Evolutionary conservation across 2,888 invertebrate genomes (phyloP).

Genomic region (Cerastoderma edule): DNA sequence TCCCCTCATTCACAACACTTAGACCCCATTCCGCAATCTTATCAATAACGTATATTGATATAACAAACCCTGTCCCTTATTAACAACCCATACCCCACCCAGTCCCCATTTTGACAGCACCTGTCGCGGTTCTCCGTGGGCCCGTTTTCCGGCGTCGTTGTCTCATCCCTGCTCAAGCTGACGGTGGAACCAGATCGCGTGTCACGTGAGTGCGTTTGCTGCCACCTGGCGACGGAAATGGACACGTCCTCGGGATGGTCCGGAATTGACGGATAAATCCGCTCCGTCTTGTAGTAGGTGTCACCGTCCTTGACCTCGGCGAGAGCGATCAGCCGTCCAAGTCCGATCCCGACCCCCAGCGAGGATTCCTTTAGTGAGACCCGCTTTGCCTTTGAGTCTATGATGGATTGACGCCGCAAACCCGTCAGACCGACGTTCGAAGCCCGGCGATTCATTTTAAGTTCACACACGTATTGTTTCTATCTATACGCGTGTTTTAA

Average conservation of each 20-base stretch:
- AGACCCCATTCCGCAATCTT: too few species aligned
- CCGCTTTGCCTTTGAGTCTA: conserved; percentile 49
- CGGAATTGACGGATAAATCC: conserved; percentile 66
- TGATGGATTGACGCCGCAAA: conserved; percentile 35
- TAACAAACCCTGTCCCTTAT: too few species aligned
- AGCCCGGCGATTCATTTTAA: conserved; percentile 62
- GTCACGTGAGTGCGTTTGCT: conserved; percentile 40
- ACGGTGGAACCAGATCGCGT: conserved; percentile 63
- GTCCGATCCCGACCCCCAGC: conserved; percentile 34
- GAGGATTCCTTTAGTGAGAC: conserved; percentile 62
- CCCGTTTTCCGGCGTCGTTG: conserved; percentile 48
- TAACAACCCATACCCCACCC: too few species aligned
- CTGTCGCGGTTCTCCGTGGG: conserved; percentile 53
- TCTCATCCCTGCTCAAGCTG: conserved; percentile 54
- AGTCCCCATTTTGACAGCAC: too few species aligned
- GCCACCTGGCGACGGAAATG: conserved; percentile 54
- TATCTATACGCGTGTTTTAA: too few species aligned
- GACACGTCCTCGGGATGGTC: conserved; percentile 64
- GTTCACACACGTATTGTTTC: too few species aligned
- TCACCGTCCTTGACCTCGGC: conserved; percentile 71
- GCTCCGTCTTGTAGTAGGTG: conserved; percentile 69
- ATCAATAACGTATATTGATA: too few species aligned
- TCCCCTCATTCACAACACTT: too few species aligned
- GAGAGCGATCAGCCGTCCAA: conserved; percentile 43
- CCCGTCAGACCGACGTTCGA: conserved; percentile 53